phyloP scores from a whole-genome alignment of 2,113 vertebrate species.

The Nyctibius bracteatus region DNA sequence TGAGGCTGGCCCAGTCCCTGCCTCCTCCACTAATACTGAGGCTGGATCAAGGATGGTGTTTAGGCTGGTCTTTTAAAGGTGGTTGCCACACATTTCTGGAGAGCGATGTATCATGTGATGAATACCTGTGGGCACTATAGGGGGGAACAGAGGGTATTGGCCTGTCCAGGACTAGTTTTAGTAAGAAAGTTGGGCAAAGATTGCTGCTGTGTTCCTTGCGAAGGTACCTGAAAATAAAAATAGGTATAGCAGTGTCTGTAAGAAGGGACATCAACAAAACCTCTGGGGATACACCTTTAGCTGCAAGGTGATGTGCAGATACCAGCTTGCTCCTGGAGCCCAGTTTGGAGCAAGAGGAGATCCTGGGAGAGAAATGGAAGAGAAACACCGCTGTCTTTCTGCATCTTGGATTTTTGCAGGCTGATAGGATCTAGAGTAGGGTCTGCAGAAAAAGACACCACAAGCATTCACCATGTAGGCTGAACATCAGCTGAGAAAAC shows the following conservation, averaged over 20 bases:
- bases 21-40: neutral
- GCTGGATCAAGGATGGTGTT: neutral
- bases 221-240: neutral
- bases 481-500: neutral
- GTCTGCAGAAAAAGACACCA: neutral
- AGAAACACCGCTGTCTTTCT: neutral
- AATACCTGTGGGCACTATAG: neutral
- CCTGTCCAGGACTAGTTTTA: neutral
- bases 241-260: neutral
- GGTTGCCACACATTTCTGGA: neutral
- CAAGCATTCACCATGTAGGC: rapidly evolving
- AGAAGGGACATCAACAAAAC: neutral
- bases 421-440: rapidly evolving
- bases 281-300: neutral
- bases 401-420: neutral
- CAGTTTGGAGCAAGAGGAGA: neutral
- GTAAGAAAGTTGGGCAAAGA: neutral
- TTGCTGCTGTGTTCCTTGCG: neutral
- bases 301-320: neutral
- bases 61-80: neutral
- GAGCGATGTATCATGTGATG: no score
- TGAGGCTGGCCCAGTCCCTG: neutral
- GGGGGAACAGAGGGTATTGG: neutral
- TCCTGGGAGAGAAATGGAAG: neutral
- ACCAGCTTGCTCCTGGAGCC: neutral